Conservation (phyloP, 2,888 invertebrate genomes). For the Troglohyphantes excavatus region DNA sequence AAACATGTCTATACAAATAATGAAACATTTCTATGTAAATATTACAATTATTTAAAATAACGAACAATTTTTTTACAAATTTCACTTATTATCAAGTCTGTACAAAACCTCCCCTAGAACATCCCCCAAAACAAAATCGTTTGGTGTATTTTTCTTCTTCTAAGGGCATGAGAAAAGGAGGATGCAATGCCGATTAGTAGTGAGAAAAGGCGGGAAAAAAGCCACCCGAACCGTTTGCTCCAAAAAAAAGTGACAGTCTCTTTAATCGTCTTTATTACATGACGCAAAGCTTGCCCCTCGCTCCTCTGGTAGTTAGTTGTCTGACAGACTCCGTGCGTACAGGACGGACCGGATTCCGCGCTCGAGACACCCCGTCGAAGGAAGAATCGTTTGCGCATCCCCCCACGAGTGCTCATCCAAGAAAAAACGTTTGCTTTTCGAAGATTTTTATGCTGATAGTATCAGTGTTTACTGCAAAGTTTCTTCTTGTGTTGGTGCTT, state of each 20-base stretch:
- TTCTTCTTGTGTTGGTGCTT: too few relatives aligned
- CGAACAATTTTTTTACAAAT: too few relatives aligned
- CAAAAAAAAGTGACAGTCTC: slow-evolving; percentile 12
- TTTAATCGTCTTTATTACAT: slow-evolving; percentile 31
- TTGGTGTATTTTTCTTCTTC: too few relatives aligned
- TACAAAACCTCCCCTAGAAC: too few relatives aligned
- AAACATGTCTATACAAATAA: too few relatives aligned
- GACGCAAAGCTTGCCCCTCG: neutral
- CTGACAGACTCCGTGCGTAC: slow-evolving; percentile 9
- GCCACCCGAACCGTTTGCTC: neutral
- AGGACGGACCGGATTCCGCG: slow-evolving; percentile 25
- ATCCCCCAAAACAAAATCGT: too few relatives aligned
- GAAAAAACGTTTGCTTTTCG: neutral
- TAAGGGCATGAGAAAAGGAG: neutral
- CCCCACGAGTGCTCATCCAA: neutral
- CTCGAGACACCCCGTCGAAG: neutral
- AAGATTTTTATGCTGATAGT: neutral
- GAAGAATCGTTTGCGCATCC: slow-evolving; percentile 7
- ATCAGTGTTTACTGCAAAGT: neutral
- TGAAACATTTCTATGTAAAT: too few relatives aligned
- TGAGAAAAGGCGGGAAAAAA: slow-evolving; percentile 7
- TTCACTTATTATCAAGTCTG: too few relatives aligned
- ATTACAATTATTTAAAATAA: too few relatives aligned
- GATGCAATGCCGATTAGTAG: neutral
- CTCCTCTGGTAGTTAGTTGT: neutral